Conservation (phyloP, 1,140 invertebrate species). For the Lepidostoma basale region DNA sequence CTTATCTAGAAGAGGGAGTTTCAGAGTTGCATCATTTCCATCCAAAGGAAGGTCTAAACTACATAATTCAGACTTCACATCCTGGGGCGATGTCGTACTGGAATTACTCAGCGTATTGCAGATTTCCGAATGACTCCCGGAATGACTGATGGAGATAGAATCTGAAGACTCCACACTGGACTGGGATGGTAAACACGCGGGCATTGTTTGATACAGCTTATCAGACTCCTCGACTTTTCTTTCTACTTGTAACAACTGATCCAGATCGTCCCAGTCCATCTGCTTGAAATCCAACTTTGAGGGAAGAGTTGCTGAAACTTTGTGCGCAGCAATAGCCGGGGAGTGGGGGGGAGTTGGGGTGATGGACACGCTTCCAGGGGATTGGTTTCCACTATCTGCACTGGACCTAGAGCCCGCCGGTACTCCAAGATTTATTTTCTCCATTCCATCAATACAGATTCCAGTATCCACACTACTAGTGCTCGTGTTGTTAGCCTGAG, state of each 20-base stretch:
- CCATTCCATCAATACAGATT: constrained; percentile 35
- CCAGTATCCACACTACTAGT: constrained; percentile 36
- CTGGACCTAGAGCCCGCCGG: constrained; percentile 28
- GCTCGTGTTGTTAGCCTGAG: constrained; percentile 14
- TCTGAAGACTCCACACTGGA: constrained; percentile 55
- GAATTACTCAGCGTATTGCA: constrained; percentile 49
- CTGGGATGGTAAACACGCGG: constrained; percentile 66
- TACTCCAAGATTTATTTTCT: constrained; percentile 29
- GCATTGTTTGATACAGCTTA: constrained; percentile 76
- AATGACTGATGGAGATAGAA: constrained; percentile 48
- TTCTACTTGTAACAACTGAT: constrained; percentile 73
- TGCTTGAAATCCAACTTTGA: constrained; percentile 71
- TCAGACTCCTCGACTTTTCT: constrained; percentile 68
- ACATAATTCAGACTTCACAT: constrained; percentile 39
- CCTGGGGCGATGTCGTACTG: constrained; percentile 50
- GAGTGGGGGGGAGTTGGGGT: constrained; percentile 46
- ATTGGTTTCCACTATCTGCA: constrained; percentile 42
- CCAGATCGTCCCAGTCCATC: constrained; percentile 73
- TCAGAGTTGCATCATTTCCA: constrained; percentile 43
- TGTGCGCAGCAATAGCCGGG: constrained; percentile 62
- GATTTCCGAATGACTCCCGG: constrained; percentile 48
- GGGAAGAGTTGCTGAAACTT: constrained; percentile 67
- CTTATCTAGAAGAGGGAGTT: constrained; percentile 48
- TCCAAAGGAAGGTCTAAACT: constrained; percentile 44
- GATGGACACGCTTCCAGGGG: constrained; percentile 34